Conservation (phyloP, 2,113 vertebrate species). For the Lepisosteus oculatus region DNA sequence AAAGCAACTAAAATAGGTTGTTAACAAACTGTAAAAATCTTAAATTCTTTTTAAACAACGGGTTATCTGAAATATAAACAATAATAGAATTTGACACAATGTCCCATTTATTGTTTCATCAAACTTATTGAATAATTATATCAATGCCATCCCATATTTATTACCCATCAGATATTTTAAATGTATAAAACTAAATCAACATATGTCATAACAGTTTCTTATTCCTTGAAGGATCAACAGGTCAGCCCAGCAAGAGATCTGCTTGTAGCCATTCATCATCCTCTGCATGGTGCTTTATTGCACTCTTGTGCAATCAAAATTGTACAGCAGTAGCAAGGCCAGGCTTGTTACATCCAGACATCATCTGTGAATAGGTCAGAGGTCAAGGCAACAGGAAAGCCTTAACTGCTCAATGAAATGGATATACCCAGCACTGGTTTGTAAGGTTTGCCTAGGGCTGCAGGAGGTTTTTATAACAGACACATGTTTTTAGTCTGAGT, state of each 20-base stretch:
- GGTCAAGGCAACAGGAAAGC: slow-evolving; percentile 64
- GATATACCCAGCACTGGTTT: slow-evolving; percentile 33
- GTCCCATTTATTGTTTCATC: too few relatives aligned
- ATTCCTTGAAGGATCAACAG: slow-evolving; percentile 10
- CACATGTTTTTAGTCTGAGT: slow-evolving; percentile 62
- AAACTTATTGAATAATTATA: too few relatives aligned
- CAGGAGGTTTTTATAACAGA: slow-evolving; percentile 51
- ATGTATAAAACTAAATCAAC: neutral
- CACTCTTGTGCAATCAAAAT: slow-evolving; percentile 41
- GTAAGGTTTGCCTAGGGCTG: slow-evolving; percentile 40
- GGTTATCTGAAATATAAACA: slow-evolving; percentile 18
- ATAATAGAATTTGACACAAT: slow-evolving; percentile 8
- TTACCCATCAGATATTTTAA: too few relatives aligned
- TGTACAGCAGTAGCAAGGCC: slow-evolving; percentile 32
- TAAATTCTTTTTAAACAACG: slow-evolving; percentile 32
- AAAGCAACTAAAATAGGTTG: slow-evolving; percentile 25
- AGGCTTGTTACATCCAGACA: slow-evolving; percentile 35
- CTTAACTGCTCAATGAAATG: slow-evolving; percentile 62
- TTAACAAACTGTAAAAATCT: slow-evolving; percentile 34
- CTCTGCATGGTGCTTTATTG: slow-evolving; percentile 39
- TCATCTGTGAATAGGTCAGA: slow-evolving; percentile 52
- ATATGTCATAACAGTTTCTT: neutral
- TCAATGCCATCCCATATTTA: too few relatives aligned
- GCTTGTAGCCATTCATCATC: slow-evolving; percentile 26
- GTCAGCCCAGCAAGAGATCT: slow-evolving; percentile 20